These are phyloP conservation scores for Pelmatolapia mariae DNA, from an alignment of 2,113 vertebrate species.

Conservation along the genomic window DNA sequence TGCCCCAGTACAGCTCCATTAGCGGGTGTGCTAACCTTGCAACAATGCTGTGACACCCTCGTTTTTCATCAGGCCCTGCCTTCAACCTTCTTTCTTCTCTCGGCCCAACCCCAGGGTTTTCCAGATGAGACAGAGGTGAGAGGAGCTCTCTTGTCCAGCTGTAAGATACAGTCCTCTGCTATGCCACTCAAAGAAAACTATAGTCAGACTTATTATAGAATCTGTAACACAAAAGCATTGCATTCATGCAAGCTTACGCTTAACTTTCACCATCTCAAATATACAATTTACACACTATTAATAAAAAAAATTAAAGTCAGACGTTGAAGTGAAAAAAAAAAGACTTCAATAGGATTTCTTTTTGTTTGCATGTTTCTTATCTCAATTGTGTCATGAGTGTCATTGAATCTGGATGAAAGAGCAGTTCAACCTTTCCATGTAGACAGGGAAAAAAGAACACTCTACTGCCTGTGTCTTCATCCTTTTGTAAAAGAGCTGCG, in stretches of 20 bases:
- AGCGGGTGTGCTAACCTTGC: constrained; percentile 88
- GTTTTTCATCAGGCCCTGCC: constrained; percentile 77
- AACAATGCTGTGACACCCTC: constrained; percentile 82
- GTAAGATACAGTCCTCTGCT: constrained; percentile 53
- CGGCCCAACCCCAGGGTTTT: constrained; percentile 47
- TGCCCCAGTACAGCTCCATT: constrained; percentile 76
- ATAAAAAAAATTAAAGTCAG: not conserved
- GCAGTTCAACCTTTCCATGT: constrained; percentile 26
- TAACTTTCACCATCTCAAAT: not conserved
- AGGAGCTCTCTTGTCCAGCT: constrained; percentile 61
- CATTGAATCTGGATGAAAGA: constrained; percentile 51
- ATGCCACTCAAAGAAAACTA: constrained; percentile 10
- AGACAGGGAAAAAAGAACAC: constrained; percentile 21
- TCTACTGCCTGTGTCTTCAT: constrained; percentile 41
- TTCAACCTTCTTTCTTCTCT: constrained; percentile 56
- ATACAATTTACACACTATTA: not conserved
- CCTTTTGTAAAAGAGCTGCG: constrained; percentile 41
- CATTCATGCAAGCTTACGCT: not conserved
- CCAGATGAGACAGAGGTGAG: constrained; percentile 71
- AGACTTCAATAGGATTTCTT: not conserved
- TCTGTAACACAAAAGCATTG: not conserved
- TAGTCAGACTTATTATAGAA: not conserved
- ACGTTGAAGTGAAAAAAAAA: not conserved
- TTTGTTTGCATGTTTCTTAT: constrained; percentile 41
- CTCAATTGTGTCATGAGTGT: constrained; percentile 28